phyloP scores from a whole-genome alignment of 1,140 invertebrate species.

The Sarcophaga peregrina region DNA sequence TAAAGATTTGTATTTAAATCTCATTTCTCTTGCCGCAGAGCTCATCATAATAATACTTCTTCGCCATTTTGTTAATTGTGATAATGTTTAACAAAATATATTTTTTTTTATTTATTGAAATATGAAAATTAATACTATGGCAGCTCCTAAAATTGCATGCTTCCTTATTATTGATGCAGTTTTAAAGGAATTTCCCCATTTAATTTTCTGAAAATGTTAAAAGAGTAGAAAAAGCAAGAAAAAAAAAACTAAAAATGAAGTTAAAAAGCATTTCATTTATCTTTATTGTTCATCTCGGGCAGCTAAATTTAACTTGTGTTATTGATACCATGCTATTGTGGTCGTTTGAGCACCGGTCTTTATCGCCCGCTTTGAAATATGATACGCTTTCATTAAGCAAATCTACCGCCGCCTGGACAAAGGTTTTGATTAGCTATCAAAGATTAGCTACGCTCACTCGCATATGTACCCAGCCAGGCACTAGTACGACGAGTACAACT shows the following conservation, averaged over 20 bases:
- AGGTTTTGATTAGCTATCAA: slow-evolving; percentile 38
- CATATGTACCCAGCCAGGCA: background rate
- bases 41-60: too few relatives aligned
- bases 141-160: too few relatives aligned
- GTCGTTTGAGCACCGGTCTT: slow-evolving; percentile 36
- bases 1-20: too few relatives aligned
- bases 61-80: too few relatives aligned
- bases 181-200: too few relatives aligned
- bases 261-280: slow-evolving; percentile 29
- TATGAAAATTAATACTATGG: too few relatives aligned
- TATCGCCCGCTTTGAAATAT: slow-evolving; percentile 42
- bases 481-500: background rate
- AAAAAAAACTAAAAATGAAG: background rate
- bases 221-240: too few relatives aligned
- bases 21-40: too few relatives aligned
- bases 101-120: too few relatives aligned
- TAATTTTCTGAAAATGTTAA: too few relatives aligned
- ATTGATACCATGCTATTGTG: slow-evolving; percentile 41
- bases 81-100: too few relatives aligned
- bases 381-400: slow-evolving; percentile 26
- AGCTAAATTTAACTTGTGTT: slow-evolving; percentile 35
- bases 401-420: slow-evolving; percentile 38
- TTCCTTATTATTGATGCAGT: too few relatives aligned
- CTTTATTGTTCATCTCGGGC: slow-evolving; percentile 38
- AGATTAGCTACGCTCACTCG: slow-evolving; percentile 1